Evolutionary conservation across 2,888 invertebrate species (phyloP).

Genomic region (Nebria brevicollis): DNA sequence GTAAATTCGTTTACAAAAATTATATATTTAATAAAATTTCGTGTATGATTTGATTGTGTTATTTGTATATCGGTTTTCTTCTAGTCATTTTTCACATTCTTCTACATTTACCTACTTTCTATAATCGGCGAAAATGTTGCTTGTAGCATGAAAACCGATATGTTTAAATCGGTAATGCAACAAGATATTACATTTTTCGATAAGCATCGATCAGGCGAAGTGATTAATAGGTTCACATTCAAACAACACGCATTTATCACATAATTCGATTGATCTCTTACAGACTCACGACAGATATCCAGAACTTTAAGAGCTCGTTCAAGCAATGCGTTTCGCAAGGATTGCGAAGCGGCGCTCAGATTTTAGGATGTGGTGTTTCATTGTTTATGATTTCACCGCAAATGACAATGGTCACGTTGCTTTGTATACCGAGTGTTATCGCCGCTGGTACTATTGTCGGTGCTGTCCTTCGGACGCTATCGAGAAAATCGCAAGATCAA

Average conservation of each 20-base stretch:
- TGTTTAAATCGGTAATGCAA: constrained; percentile 83
- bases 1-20: constrained; percentile 60
- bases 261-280: constrained; percentile 53
- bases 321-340: constrained; percentile 95
- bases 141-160: constrained; percentile 78
- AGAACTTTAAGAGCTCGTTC: constrained; percentile 97
- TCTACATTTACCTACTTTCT: constrained; percentile 88
- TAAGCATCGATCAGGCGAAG: constrained; percentile 88
- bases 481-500: constrained; percentile 85
- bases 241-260: not conserved
- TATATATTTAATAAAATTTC: not conserved
- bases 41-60: constrained; percentile 13
- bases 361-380: constrained; percentile 79
- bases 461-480: constrained; percentile 77
- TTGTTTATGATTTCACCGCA: constrained; percentile 90
- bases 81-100: constrained; percentile 86
- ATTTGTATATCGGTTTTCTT: constrained; percentile 53
- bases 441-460: constrained; percentile 87
- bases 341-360: constrained; percentile 86
- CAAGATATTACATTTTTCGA: constrained; percentile 95
- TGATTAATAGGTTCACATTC: constrained; percentile 78
- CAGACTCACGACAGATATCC: constrained; percentile 90
- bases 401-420: constrained; percentile 83
- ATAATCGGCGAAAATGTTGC: constrained; percentile 91
- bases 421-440: constrained; percentile 88